A percentile compares a stretch with the other conserved stretches of the same genome.
Evolutionary conservation across 2,888 invertebrate genomes (phyloP).

Genomic region (Calameuta pallipes): DNA sequence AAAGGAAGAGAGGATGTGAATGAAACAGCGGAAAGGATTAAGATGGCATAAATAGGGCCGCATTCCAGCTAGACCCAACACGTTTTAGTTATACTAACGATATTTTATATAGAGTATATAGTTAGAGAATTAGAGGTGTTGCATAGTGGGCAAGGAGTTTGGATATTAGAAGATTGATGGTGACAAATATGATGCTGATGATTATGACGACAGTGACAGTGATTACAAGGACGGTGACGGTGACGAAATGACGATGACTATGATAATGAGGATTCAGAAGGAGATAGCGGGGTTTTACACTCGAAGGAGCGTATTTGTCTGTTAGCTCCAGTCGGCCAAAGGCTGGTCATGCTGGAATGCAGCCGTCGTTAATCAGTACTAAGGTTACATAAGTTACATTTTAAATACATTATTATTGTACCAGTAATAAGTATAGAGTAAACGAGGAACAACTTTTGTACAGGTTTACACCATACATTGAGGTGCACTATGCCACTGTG

Average conservation of each 20-base stretch:
- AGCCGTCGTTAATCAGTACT: slow-evolving; percentile 65
- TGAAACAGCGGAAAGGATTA: slow-evolving; percentile 37
- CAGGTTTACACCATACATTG: slow-evolving; percentile 54
- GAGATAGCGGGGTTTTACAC: slow-evolving; percentile 54
- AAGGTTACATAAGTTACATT: slow-evolving; percentile 65
- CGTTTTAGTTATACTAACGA: slow-evolving; percentile 66
- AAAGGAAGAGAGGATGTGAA: slow-evolving; percentile 22
- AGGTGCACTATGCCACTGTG: slow-evolving; percentile 50
- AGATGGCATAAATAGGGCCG: slow-evolving; percentile 58
- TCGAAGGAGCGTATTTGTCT: slow-evolving; percentile 65
- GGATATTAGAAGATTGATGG: slow-evolving; percentile 26
- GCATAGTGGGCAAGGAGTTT: slow-evolving; percentile 41
- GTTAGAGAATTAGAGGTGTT: slow-evolving; percentile 63
- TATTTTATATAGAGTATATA: slow-evolving; percentile 67
- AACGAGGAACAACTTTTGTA: slow-evolving; percentile 56
- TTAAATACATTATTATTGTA: slow-evolving; percentile 64
- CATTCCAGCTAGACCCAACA: slow-evolving; percentile 65
- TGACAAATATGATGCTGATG: slow-evolving; percentile 10
- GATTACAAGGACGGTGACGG: not conserved
- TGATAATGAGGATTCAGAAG: slow-evolving; percentile 4
- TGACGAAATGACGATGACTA: not conserved
- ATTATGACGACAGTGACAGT: slow-evolving; percentile 4
- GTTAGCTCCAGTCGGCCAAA: slow-evolving; percentile 66
- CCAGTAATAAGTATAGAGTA: slow-evolving; percentile 50
- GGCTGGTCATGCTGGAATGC: slow-evolving; percentile 65